Percentiles rank a stretch among this genome's conserved stretches.
phyloP scores from a whole-genome alignment of 2,888 invertebrate genomes.

The Sphaerolaimus hirsutus region DNA sequence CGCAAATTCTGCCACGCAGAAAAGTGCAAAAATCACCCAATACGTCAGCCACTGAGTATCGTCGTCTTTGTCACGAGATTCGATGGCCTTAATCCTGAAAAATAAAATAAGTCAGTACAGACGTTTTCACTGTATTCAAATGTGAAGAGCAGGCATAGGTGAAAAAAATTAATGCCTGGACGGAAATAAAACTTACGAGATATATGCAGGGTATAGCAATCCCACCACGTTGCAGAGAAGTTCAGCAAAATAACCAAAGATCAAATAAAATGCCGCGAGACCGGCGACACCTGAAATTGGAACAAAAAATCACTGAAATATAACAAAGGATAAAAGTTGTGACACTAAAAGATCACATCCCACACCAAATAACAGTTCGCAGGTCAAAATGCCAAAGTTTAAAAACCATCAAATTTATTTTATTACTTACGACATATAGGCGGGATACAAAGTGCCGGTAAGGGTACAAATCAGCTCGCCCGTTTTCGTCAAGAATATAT shows the following conservation, averaged over 20 bases:
- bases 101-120: neutral
- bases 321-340: neutral
- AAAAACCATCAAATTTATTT: neutral
- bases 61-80: slow-evolving; percentile 32
- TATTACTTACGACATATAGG: slow-evolving; percentile 3
- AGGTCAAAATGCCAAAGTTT: neutral
- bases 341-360: slow-evolving; percentile 1
- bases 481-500: neutral
- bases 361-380: neutral
- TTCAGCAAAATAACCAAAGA: slow-evolving; percentile 84
- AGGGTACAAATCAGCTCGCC: neutral
- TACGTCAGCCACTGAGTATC: slow-evolving; percentile 72
- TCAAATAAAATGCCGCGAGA: slow-evolving; percentile 60
- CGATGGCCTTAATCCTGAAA: slow-evolving; percentile 35
- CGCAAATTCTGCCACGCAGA: slow-evolving; percentile 80
- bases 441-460: slow-evolving; percentile 5
- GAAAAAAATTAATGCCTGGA: neutral
- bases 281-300: slow-evolving; percentile 44
- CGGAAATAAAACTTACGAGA: slow-evolving; percentile 31
- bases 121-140: no score
- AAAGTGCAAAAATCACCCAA: slow-evolving; percentile 84
- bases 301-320: slow-evolving; percentile 1
- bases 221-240: slow-evolving; percentile 80
- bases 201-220: slow-evolving; percentile 80
- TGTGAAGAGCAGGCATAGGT: slow-evolving; percentile 2